These are phyloP conservation scores for Campylomormyrus tamandua DNA, from an alignment of 2,113 vertebrate species.

Conservation along the genomic window DNA sequence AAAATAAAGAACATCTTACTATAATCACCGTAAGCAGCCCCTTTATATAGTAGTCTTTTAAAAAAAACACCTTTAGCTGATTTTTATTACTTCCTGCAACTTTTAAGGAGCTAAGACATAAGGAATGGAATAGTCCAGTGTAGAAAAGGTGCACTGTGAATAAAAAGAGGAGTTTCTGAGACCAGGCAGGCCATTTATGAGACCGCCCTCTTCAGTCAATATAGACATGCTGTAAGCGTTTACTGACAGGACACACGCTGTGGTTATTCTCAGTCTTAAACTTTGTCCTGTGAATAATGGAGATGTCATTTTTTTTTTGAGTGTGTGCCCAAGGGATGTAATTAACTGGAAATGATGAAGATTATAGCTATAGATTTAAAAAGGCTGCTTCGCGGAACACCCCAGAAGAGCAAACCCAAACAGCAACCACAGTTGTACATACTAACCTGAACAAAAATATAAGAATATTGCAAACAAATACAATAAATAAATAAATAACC, in stretches of 20 bases:
- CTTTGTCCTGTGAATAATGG: neutral
- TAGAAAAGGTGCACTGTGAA: neutral
- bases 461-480: neutral
- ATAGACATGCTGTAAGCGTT: neutral
- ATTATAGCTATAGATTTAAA: neutral
- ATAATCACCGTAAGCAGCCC: neutral
- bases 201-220: neutral
- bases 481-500: constrained; percentile 12
- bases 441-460: neutral
- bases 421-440: neutral
- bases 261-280: neutral
- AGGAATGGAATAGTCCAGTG: neutral
- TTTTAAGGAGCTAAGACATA: too few species aligned
- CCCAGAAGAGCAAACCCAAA: neutral
- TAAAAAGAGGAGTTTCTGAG: neutral
- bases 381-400: neutral
- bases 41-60: constrained; percentile 12
- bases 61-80: neutral
- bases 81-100: neutral
- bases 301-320: neutral
- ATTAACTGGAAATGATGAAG: neutral
- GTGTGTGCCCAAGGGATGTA: neutral
- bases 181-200: neutral
- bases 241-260: neutral
- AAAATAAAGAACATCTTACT: constrained; percentile 14